Conservation (phyloP, 2,888 invertebrate species). For the Pherbina coryleti region DNA sequence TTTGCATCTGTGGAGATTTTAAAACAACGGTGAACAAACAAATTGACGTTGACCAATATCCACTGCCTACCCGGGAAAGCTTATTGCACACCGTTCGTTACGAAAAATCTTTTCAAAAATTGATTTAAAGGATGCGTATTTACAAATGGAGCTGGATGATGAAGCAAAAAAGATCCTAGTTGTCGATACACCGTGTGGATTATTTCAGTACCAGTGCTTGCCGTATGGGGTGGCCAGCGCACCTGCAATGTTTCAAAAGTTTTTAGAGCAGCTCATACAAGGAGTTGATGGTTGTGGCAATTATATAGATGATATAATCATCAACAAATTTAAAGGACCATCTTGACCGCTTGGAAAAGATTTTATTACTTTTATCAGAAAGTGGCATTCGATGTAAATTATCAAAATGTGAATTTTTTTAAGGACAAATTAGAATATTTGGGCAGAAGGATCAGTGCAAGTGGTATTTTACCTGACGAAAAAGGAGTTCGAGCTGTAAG, state of each 20-base stretch:
- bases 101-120: no score
- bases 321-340: slow-evolving; percentile 49
- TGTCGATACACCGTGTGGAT: slow-evolving; percentile 60
- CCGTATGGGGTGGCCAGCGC: no score
- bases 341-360: slow-evolving; percentile 46
- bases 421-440: slow-evolving; percentile 57
- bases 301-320: slow-evolving; percentile 56
- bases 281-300: slow-evolving; percentile 53
- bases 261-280: slow-evolving; percentile 58
- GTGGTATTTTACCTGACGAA: slow-evolving; percentile 35
- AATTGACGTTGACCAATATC: no score
- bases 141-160: slow-evolving; percentile 49
- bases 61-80: no score
- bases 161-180: slow-evolving; percentile 55
- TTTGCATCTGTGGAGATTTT: slow-evolving; percentile 62
- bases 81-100: no score
- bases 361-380: slow-evolving; percentile 47
- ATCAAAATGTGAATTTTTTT: slow-evolving; percentile 62
- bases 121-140: no score
- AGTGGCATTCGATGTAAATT: slow-evolving; percentile 55
- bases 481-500: slow-evolving; percentile 57
- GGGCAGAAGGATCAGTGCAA: slow-evolving; percentile 41
- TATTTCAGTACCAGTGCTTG: slow-evolving; percentile 58
- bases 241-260: slow-evolving; percentile 56
- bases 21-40: no score